These are phyloP conservation scores for Stegastes partitus DNA, from an alignment of 2,113 vertebrate genomes.

Conservation along the genomic window DNA sequence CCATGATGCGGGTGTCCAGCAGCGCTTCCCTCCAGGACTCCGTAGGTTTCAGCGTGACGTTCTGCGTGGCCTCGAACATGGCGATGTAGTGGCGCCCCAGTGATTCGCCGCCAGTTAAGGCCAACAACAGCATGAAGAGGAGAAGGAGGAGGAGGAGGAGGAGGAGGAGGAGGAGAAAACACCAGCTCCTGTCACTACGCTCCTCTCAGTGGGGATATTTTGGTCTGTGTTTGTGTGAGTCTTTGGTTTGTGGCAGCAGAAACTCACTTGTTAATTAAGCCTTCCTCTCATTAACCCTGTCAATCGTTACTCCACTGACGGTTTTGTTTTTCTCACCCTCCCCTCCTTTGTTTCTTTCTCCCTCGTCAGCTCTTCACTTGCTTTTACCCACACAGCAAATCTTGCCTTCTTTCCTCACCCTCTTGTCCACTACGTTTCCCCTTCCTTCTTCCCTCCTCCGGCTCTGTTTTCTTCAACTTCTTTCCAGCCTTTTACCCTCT, in stretches of 20 bases:
- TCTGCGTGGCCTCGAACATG: slow-evolving; percentile 99
- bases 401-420: slow-evolving; percentile 77
- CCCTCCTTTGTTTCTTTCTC: slow-evolving; percentile 37
- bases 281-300: slow-evolving; percentile 73
- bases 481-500: slow-evolving; percentile 23
- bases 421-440: slow-evolving; percentile 1
- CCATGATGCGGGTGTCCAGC: slow-evolving; percentile 98
- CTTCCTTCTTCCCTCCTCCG: slow-evolving; percentile 4
- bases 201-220: slow-evolving; percentile 53
- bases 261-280: slow-evolving; percentile 70
- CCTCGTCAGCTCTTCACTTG: slow-evolving; percentile 39
- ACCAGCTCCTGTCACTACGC: slow-evolving; percentile 60
- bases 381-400: slow-evolving; percentile 42
- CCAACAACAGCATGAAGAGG: slow-evolving; percentile 89
- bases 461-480: slow-evolving; percentile 15
- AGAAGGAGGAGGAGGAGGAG: slow-evolving; percentile 17
- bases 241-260: slow-evolving; percentile 38
- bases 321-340: slow-evolving; percentile 27
- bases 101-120: slow-evolving; percentile 94
- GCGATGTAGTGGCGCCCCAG: slow-evolving; percentile 99
- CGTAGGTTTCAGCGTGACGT: slow-evolving; percentile 97
- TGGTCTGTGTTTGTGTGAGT: slow-evolving; percentile 30
- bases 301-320: slow-evolving; percentile 21
- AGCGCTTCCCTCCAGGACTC: slow-evolving; percentile 98
- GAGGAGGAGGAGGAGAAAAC: slow-evolving; percentile 33